Conservation (phyloP, 1,140 invertebrate species). For the Andricus grossulariae region DNA sequence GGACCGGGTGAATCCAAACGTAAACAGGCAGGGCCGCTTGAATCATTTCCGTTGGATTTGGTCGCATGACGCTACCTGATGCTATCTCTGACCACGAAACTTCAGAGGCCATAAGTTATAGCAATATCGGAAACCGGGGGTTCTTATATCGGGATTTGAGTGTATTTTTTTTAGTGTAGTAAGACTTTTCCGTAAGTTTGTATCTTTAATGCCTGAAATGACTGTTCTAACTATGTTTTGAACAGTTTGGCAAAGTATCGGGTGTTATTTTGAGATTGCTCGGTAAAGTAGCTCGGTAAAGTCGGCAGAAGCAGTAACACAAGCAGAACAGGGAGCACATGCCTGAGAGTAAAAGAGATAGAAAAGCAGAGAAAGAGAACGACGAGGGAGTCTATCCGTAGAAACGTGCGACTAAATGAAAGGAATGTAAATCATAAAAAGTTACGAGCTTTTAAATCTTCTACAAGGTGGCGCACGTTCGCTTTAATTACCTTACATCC, state of each 20-base stretch:
- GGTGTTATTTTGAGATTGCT: conserved; percentile 55
- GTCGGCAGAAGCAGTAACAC: conserved; percentile 7
- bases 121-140: no score
- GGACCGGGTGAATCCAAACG: no score
- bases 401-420: conserved; percentile 75
- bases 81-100: no score
- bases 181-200: no score
- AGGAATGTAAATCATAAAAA: conserved; percentile 77
- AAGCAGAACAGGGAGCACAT: conserved; percentile 45
- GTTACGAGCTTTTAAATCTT: conserved; percentile 77
- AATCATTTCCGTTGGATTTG: no score
- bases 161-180: no score
- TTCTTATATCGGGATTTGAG: no score
- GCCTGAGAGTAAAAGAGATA: conserved; percentile 47
- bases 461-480: conserved; percentile 75
- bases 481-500: conserved; percentile 77
- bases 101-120: no score
- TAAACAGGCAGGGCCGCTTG: no score
- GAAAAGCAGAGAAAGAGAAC: conserved; percentile 36
- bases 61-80: no score
- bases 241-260: conserved; percentile 49
- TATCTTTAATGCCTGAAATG: no score
- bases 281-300: conserved; percentile 27
- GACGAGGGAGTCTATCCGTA: conserved; percentile 65
- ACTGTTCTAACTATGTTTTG: conserved; percentile 38